Conservation (phyloP, 2,113 vertebrate species). For the Triplophysa siluroides region DNA sequence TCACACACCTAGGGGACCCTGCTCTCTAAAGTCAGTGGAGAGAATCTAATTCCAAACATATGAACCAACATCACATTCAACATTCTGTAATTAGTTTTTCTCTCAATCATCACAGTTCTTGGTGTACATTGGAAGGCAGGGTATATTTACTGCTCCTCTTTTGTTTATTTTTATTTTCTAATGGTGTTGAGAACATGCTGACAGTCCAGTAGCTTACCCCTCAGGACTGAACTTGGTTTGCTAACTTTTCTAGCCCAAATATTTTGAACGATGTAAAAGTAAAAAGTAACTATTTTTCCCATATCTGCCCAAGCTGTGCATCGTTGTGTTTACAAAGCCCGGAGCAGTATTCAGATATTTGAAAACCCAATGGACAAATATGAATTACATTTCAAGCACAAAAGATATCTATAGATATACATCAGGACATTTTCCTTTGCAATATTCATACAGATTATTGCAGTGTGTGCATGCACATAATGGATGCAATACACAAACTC, state of each 20-base stretch:
- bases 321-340: no score
- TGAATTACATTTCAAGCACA: no score
- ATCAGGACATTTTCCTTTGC: no score
- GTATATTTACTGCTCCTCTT: background rate
- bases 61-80: background rate
- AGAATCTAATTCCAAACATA: conserved; percentile 11
- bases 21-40: background rate
- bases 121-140: background rate
- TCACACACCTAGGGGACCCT: conserved; percentile 24
- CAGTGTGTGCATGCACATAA: background rate
- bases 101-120: background rate
- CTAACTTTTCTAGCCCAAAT: no score
- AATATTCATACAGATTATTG: background rate
- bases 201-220: background rate
- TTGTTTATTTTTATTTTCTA: background rate
- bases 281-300: no score
- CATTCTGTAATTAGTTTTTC: background rate
- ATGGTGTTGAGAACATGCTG: background rate
- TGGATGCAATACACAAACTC: background rate
- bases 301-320: no score
- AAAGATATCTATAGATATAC: no score
- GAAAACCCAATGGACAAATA: no score
- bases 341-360: no score
- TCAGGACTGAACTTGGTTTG: no score
- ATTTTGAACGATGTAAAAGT: no score